Evolutionary conservation across 2,888 invertebrate species (phyloP), one percentile per base, ranked within the genome.

Genomic region (Lepetodrilus schrolli): DNA sequence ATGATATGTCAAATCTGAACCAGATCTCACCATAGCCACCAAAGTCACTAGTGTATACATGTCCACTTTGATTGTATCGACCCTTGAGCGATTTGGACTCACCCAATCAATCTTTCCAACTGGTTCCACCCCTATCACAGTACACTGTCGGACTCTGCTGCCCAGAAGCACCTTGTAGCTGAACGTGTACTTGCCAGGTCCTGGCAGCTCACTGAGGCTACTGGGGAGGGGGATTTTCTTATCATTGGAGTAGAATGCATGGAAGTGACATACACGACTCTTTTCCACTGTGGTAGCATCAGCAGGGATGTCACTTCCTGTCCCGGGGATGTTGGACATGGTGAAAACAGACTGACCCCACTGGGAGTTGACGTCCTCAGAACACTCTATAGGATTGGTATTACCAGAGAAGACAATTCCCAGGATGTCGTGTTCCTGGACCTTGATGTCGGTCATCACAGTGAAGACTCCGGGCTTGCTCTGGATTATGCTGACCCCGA

Each of bases 401-500:
- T 72, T 66, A 5, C 26, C 65, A 4, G 74, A 72, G 34, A 72
- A 73, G 75, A 85, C 80, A 20, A 84, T 77, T 1, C 81, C 86
- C 23, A 86, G 58, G 21, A 86, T 49, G 76, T 86, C 84, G 26
- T 74, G 51, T 34, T 74, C 70, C n/a, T 80, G 38, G 0, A 83
- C 78, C 3, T 48, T 34, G 10, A 81, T 75, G 23, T 74, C 77
- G 0, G 74, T 77, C 10, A 50, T 38, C 4, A 80, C 73, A 37
- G 21, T 34, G 43, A 10, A 30, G 49, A 38, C 47, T 21, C 66
- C 66, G 48, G 34, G n/a, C 17, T 36, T 74, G 37, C 1, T 68
- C 70, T 2, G 21, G 34, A 4, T 23, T 13, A 69, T 36, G 13
- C 8, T 13, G 26, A 26, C 17, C 1, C 5, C 37, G 34, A 20